Conservation (phyloP, 2,113 vertebrate genomes). For the Nyctibius bracteatus region DNA sequence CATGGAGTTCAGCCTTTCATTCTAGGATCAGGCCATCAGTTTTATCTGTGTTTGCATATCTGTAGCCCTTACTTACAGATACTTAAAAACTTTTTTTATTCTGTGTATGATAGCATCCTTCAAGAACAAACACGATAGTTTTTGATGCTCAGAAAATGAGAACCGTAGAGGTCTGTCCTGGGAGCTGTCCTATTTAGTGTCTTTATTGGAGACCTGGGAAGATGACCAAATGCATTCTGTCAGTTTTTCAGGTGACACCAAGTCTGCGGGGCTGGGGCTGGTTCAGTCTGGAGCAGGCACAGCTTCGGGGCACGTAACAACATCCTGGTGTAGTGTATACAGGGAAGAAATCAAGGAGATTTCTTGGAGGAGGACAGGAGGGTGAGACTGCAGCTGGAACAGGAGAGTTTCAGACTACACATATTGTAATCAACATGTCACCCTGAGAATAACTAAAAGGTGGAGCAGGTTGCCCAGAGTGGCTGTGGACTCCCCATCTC, state of each 20-base stretch:
- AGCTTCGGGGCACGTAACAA: fast-evolving
- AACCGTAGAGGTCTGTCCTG: fast-evolving
- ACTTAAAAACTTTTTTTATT: neutral
- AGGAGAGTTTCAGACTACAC: neutral
- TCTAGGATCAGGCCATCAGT: neutral
- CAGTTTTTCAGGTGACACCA: neutral
- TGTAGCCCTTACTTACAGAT: neutral
- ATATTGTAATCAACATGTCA: neutral
- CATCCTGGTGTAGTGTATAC: neutral
- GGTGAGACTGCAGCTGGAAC: neutral
- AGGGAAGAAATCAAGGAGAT: fast-evolving
- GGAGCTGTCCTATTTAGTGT: neutral
- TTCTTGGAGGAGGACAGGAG: too few relatives aligned
- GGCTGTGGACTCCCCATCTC: fast-evolving
- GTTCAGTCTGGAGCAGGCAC: neutral
- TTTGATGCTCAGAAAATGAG: neutral
- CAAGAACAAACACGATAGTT: neutral
- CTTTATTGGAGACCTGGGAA: neutral
- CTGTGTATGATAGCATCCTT: neutral
- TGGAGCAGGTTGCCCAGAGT: neutral
- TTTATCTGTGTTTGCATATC: neutral
- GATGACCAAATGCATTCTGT: fast-evolving
- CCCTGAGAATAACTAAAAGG: neutral
- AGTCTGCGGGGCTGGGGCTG: fast-evolving
- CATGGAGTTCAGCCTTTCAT: neutral